Conservation (phyloP, 2,888 invertebrate genomes). For the Aphodius sticticus region DNA sequence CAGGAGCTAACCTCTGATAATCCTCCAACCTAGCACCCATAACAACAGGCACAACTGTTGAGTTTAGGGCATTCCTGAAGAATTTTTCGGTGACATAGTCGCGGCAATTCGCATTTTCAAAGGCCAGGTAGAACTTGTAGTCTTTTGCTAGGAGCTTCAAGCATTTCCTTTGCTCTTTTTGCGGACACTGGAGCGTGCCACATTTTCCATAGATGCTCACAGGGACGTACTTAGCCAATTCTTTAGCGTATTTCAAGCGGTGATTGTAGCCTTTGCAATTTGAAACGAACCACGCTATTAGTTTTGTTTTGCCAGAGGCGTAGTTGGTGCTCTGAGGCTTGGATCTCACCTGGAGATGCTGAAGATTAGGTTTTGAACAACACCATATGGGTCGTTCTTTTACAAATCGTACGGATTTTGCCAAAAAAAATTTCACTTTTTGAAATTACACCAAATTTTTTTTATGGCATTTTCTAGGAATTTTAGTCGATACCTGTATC, state of each 20-base stretch:
- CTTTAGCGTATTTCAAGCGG: slow-evolving; percentile 81
- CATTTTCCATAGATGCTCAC: neutral
- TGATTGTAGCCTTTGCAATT: slow-evolving; percentile 90
- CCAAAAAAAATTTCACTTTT: no score
- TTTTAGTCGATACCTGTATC: no score
- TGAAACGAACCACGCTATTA: slow-evolving; percentile 94
- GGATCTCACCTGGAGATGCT: slow-evolving; percentile 69
- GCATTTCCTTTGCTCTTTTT: slow-evolving; percentile 61
- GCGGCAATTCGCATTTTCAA: slow-evolving; percentile 95
- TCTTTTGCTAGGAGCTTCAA: slow-evolving; percentile 85
- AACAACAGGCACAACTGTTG: slow-evolving; percentile 14
- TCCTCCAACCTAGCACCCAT: slow-evolving; percentile 4
- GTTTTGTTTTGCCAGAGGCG: slow-evolving; percentile 80
- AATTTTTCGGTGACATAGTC: slow-evolving; percentile 88
- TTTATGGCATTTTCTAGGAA: no score
- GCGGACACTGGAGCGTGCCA: neutral
- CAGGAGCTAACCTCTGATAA: slow-evolving; percentile 54
- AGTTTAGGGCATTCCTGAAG: neutral
- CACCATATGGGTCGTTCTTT: no score
- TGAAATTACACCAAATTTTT: no score
- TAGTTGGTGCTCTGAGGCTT: neutral
- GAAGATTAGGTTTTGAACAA: neutral
- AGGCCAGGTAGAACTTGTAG: slow-evolving; percentile 96
- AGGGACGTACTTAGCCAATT: slow-evolving; percentile 56
- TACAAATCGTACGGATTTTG: no score